Evolutionary conservation across 35 echinoderm and acorn worm genomes (phyloP).

Genomic region (Patiria miniata): DNA sequence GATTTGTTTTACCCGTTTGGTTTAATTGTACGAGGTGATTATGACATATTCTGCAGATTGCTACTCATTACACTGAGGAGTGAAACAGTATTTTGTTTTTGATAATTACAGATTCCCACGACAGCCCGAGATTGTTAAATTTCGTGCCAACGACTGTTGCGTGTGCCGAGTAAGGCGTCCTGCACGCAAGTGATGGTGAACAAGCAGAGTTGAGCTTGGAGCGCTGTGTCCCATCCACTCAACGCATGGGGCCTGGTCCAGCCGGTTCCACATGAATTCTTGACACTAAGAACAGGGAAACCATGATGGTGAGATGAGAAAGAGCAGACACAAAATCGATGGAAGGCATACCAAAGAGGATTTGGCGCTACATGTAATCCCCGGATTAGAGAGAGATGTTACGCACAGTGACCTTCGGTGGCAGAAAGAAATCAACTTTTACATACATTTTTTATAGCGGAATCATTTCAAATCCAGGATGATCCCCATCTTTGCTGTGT

Average conservation of each 20-base stretch:
- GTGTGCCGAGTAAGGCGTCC: no score
- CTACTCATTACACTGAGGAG: no score
- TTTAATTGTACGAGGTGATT: no score
- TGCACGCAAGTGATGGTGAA: no score
- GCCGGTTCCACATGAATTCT: neutral
- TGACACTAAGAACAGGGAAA: neutral
- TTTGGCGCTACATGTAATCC: neutral
- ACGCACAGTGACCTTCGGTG: neutral
- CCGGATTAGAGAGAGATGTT: neutral
- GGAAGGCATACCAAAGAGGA: neutral
- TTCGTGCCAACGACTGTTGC: no score
- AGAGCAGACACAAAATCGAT: constrained; percentile 2
- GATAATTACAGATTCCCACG: no score
- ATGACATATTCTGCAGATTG: no score
- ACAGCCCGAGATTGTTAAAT: no score
- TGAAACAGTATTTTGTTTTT: no score
- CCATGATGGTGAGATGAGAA: neutral
- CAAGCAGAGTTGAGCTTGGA: no score
- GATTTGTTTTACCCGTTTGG: no score
- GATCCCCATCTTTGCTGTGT: neutral
- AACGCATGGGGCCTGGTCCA: neutral
- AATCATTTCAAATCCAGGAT: neutral
- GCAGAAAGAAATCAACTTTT: neutral
- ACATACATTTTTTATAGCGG: neutral
- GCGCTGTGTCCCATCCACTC: no score